Base-by-base conservation (phyloP, 2,888 invertebrate species). In the Watsonalla cultraria region DNA sequence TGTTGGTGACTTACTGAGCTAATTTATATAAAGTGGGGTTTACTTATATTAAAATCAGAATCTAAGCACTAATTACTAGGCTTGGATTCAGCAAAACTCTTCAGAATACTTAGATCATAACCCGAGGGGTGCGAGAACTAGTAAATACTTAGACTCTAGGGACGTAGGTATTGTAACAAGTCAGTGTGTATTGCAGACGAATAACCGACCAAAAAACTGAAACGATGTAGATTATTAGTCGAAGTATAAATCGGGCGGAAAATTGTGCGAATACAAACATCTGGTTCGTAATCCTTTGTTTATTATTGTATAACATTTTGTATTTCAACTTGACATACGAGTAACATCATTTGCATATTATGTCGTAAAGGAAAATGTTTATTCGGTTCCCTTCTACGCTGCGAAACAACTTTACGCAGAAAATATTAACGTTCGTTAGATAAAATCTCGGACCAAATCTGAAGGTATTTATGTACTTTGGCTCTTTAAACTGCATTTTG, bases 121-220 rank as follows among this genome's bases (percentile, higher is more conserved):
- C n/a, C n/a, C 58, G 47, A 60, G 61, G 64, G 52, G 66, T 62
- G 64, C 58, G 56, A 66, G 61, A 63, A 51, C 55, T 62, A 56
- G 64, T 64, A 47, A 13, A 37, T 37, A 15, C 42, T 42, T 42
- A 42, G 2, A 7, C 5, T 8, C 37, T 62, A 64, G 24, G 24
- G 24, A 24, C 24, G 24, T 24, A n/a, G 55, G 60, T 59, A 63
- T 64, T 49, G 72, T 62, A 71, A 78, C 70, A 72, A 76, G 72
- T 70, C 65, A 57, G 54, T 66, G 53, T 64, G 56, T 54, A 59
- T 56, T 54, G 57, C 55, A 58, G 57, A 64, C 59, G 62, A n/a
- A 60, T 54, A 76, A 74, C 74, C 65, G 66, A 68, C 62, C 64
- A 69, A 70, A 66, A 70, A 74, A 78, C 64, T 62, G 66, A 72